Conservation (phyloP, 2,797 vertebrate genomes). For the Poecilia wingei region DNA sequence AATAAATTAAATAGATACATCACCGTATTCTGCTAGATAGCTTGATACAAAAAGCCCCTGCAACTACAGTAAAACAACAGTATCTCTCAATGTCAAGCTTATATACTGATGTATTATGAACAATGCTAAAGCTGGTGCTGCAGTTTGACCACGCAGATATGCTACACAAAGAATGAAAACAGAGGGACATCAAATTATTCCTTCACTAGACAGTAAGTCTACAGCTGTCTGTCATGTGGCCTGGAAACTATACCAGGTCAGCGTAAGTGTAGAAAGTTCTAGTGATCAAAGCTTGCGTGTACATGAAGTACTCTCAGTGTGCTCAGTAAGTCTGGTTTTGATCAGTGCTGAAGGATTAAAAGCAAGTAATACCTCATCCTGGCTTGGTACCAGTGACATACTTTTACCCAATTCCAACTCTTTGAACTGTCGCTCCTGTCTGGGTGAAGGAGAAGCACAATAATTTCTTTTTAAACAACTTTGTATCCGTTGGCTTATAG, state of each 20-base stretch:
- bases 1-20: background rate
- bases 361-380: constrained; percentile 69
- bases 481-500: constrained; percentile 18
- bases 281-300: constrained; percentile 36
- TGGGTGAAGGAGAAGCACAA: constrained; percentile 17
- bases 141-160: constrained; percentile 13
- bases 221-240: constrained; percentile 38
- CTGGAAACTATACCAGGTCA: constrained; percentile 40
- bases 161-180: constrained; percentile 6
- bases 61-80: background rate
- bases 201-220: constrained; percentile 24
- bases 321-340: constrained; percentile 59
- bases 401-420: constrained; percentile 62
- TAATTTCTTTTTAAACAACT: constrained; percentile 40
- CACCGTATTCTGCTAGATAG: background rate
- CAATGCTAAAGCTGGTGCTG: constrained; percentile 17
- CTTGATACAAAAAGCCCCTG: background rate
- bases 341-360: constrained; percentile 71
- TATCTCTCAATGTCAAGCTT: constrained; percentile 15
- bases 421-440: constrained; percentile 59
- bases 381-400: constrained; percentile 73
- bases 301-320: constrained; percentile 26
- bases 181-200: background rate
- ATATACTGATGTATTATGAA: constrained; percentile 45
- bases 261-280: constrained; percentile 40